Evolutionary conservation across 1,140 invertebrate species (phyloP).

Genomic region (Calosoma granatense): DNA sequence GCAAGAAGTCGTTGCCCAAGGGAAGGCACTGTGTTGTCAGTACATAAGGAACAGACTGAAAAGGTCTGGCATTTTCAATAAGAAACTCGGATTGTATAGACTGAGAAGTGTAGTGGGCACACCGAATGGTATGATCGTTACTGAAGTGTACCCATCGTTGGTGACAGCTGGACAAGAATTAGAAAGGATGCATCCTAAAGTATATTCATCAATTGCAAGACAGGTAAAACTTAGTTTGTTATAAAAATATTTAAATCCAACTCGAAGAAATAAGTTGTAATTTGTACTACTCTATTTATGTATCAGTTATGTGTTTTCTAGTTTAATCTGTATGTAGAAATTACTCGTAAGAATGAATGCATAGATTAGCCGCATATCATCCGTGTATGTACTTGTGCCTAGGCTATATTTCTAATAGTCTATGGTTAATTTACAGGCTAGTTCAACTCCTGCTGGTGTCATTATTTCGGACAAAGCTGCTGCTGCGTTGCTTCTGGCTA

Average conservation of each 20-base stretch:
- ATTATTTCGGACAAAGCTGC: slow-evolving; percentile 45
- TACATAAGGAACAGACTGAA: slow-evolving; percentile 55
- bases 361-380: no score
- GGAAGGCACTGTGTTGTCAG: slow-evolving; percentile 51
- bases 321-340: no score
- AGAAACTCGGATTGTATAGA: slow-evolving; percentile 57
- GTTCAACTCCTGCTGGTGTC: slow-evolving; percentile 35
- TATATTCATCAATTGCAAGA: slow-evolving; percentile 46
- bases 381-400: no score
- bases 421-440: no score
- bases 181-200: slow-evolving; percentile 54
- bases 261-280: not conserved
- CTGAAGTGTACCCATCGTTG: slow-evolving; percentile 49
- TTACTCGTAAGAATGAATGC: no score
- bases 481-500: slow-evolving; percentile 41
- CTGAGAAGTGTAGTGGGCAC: slow-evolving; percentile 48
- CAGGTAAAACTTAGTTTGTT: slow-evolving; percentile 41
- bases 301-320: not conserved
- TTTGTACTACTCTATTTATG: not conserved
- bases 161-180: slow-evolving; percentile 47
- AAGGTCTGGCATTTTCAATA: slow-evolving; percentile 51
- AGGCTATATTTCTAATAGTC: no score
- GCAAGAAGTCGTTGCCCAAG: slow-evolving; percentile 46
- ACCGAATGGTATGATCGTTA: slow-evolving; percentile 36
- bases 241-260: no score